Percentiles rank a stretch among this genome's conserved stretches.
phyloP scores from a whole-genome alignment of 2,113 vertebrate species.

The Plotosus lineatus region DNA sequence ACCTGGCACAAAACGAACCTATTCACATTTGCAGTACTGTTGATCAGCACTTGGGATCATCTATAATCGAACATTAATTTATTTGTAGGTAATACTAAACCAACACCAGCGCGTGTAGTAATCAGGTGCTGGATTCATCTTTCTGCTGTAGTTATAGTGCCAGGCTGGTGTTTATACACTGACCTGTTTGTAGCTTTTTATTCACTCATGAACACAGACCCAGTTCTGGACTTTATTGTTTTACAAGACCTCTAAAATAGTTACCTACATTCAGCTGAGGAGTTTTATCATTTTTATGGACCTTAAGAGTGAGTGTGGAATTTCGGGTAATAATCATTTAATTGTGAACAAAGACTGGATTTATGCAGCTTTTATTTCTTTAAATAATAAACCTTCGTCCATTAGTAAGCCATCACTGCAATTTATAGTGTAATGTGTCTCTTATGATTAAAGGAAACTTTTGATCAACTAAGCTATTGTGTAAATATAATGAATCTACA shows the following conservation, averaged over 20 bases:
- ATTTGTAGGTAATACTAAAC: slow-evolving; percentile 10
- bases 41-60: neutral
- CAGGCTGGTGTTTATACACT: slow-evolving; percentile 17
- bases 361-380: slow-evolving; percentile 25
- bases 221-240: slow-evolving; percentile 32
- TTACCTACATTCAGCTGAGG: slow-evolving; percentile 34
- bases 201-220: slow-evolving; percentile 15
- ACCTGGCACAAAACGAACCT: slow-evolving; percentile 36
- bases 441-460: neutral
- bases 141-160: neutral
- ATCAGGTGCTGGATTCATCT: neutral
- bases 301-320: neutral
- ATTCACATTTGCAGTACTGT: slow-evolving; percentile 45
- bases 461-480: neutral
- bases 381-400: slow-evolving; percentile 23
- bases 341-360: slow-evolving; percentile 38
- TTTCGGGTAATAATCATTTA: slow-evolving; percentile 27
- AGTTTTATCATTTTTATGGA: slow-evolving; percentile 36
- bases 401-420: neutral
- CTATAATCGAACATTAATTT: neutral
- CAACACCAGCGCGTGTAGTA: neutral
- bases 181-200: slow-evolving; percentile 18
- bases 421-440: neutral
- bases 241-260: slow-evolving; percentile 10
- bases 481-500: neutral